Percentiles rank a stretch among this genome's conserved stretches.
phyloP scores from a whole-genome alignment of 2,113 vertebrate genomes.

The Pelusios castaneus region DNA sequence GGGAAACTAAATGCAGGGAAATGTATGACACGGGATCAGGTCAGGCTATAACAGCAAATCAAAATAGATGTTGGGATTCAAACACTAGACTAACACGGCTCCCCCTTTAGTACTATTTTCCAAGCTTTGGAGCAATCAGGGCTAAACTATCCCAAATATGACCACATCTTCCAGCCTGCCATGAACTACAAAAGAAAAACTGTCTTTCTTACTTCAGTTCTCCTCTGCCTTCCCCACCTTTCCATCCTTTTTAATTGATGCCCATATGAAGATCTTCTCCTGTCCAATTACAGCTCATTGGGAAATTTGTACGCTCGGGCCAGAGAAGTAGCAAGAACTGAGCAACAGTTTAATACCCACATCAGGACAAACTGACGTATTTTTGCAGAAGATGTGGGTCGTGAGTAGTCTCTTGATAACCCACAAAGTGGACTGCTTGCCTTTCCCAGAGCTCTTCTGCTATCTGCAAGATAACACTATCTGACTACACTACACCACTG shows the following conservation, averaged over 20 bases:
- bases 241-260: background rate
- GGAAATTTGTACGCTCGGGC: background rate
- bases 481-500: background rate
- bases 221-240: background rate
- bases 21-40: no score
- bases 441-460: background rate
- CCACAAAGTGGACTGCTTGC: background rate
- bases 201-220: background rate
- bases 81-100: no score
- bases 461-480: background rate
- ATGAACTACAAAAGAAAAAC: background rate
- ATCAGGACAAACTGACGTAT: background rate
- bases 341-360: background rate
- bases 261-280: background rate
- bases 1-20: no score
- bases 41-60: no score
- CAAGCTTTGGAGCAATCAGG: background rate
- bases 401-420: background rate
- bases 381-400: background rate
- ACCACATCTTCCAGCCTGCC: background rate
- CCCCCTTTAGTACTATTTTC: no score
- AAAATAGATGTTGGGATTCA: no score
- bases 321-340: background rate
- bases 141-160: background rate
- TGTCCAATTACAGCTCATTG: background rate